Percentiles rank a stretch among this genome's conserved stretches.
These are phyloP conservation scores for Anneissia japonica DNA, from an alignment of 35 echinoderm and acorn worm genomes.

Conservation along the genomic window DNA sequence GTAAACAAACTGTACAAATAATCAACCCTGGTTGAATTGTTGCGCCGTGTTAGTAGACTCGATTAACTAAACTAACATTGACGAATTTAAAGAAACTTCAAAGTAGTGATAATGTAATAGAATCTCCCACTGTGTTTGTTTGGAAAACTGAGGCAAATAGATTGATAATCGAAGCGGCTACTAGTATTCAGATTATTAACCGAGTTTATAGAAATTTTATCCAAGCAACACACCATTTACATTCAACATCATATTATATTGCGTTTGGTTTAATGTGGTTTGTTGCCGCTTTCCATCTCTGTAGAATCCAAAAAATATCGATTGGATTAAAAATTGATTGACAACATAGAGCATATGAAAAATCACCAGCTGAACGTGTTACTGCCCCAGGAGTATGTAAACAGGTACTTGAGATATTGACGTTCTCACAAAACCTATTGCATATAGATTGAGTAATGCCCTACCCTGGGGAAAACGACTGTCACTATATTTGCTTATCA, in stretches of 20 bases:
- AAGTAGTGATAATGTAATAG: background rate
- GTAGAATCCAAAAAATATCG: background rate
- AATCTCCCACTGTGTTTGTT: background rate
- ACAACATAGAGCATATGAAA: background rate
- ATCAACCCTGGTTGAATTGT: too few relatives aligned
- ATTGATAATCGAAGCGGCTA: background rate
- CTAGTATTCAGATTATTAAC: background rate
- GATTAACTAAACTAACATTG: background rate
- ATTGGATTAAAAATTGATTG: background rate
- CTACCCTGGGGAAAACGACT: background rate
- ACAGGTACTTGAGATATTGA: background rate
- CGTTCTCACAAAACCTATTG: background rate
- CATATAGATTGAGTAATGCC: background rate
- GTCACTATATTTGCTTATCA: background rate
- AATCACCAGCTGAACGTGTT: background rate
- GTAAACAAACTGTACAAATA: too few relatives aligned
- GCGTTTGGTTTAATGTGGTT: background rate
- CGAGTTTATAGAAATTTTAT: background rate
- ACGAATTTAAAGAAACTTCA: background rate
- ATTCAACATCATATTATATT: background rate
- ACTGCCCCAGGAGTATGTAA: background rate
- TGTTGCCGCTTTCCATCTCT: background rate
- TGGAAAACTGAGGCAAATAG: background rate
- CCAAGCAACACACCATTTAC: background rate
- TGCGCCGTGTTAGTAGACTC: background rate